Percentiles rank a stretch among this genome's conserved stretches.
Evolutionary conservation across 2,797 vertebrate species (phyloP).

Genomic region (Aldrovandia affinis): DNA sequence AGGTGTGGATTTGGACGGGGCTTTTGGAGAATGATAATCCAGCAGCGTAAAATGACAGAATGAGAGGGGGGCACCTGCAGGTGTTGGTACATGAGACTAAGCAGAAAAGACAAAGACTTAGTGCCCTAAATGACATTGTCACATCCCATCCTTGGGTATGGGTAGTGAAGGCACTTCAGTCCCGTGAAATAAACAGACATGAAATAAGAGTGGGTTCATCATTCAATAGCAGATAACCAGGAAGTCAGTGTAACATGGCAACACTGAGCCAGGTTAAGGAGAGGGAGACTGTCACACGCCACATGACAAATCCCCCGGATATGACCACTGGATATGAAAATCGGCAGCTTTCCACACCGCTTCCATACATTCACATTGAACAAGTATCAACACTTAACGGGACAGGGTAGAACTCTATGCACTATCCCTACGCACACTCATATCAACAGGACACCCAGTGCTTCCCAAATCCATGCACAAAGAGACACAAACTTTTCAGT

Average conservation of each 20-base stretch:
- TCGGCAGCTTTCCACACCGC: too few relatives aligned
- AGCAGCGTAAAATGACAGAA: background rate
- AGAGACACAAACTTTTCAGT: too few relatives aligned
- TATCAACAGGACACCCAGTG: too few relatives aligned
- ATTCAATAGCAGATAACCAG: background rate
- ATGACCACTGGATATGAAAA: too few relatives aligned
- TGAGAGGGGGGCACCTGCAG: background rate
- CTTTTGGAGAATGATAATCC: background rate
- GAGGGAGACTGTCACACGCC: background rate
- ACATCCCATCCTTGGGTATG: too few relatives aligned
- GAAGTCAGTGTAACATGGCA: background rate
- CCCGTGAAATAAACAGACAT: background rate
- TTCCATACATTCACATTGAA: too few relatives aligned
- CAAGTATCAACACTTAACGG: too few relatives aligned
- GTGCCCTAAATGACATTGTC: too few relatives aligned
- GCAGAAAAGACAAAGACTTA: background rate
- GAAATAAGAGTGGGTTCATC: background rate
- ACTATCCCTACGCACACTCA: too few relatives aligned
- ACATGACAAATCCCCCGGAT: too few relatives aligned
- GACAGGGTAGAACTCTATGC: too few relatives aligned
- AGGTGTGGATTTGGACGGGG: background rate
- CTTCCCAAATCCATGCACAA: too few relatives aligned
- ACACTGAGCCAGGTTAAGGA: background rate
- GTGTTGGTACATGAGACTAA: background rate
- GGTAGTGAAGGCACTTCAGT: background rate